Conservation (phyloP, 1,140 invertebrate species). For the Ceratosolen solmsi region DNA sequence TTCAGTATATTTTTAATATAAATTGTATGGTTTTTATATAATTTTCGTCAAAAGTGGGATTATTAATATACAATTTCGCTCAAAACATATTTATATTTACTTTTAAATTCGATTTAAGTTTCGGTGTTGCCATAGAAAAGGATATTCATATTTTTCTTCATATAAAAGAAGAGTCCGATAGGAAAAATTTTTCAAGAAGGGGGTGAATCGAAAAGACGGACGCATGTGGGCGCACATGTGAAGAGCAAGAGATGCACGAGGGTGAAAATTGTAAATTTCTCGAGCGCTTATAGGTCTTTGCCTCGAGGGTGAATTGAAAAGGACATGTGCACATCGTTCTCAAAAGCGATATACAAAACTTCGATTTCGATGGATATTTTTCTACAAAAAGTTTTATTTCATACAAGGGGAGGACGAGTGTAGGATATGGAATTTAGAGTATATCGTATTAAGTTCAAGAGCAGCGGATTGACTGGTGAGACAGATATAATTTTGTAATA, state of each 20-base stretch:
- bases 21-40: too few relatives aligned
- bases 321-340: slow-evolving; percentile 12
- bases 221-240: background rate
- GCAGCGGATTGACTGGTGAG: background rate
- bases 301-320: slow-evolving; percentile 20
- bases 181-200: slow-evolving; percentile 25
- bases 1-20: too few relatives aligned
- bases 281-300: slow-evolving; percentile 33
- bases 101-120: slow-evolving; percentile 36
- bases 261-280: slow-evolving; percentile 48
- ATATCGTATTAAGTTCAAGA: background rate
- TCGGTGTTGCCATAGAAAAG: background rate
- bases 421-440: background rate
- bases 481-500: background rate
- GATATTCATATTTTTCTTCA: slow-evolving; percentile 35
- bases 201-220: slow-evolving; percentile 1
- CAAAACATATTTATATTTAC: slow-evolving; percentile 3
- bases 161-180: slow-evolving; percentile 21
- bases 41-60: background rate
- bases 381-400: slow-evolving; percentile 32
- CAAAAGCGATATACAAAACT: slow-evolving; percentile 25
- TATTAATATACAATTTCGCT: background rate
- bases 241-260: slow-evolving; percentile 19
- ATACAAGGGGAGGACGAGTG: too few relatives aligned
- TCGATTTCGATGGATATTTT: slow-evolving; percentile 10